Evolutionary conservation across 2,113 vertebrate species (phyloP), one percentile per base, ranked within the genome.

Genomic region (Bagarius yarrelli): DNA sequence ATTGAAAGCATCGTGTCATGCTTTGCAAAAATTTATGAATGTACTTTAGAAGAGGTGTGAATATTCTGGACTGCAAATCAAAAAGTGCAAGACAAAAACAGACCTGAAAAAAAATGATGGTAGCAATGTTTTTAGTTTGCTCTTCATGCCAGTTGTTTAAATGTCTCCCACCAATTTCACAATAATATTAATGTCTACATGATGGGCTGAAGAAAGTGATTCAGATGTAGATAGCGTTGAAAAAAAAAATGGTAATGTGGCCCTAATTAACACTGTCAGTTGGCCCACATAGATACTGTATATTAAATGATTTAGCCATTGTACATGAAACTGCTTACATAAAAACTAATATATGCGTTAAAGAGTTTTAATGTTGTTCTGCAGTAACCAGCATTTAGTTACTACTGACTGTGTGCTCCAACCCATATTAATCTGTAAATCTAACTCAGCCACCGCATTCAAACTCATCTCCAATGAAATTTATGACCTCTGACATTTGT

Each of bases 401-500:
- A n/a, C 13, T 19, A 30, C 15, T 69, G 52, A 44, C 34, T 67
- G 21, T 52, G 18, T 13, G 14, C 4, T 36, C 25, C 44, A n/a
- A 47, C 18, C 80, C 56, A 32, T 23, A 30, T 52, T 25, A 52
- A 30, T 74, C 55, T 23, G 19, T 52, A 25, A 71, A 30, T 64
- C 50, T 21, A 64, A n/a, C 19, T 14, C 25, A 16, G 14, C 21
- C 50, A 53, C 27, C 13, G 3, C 15, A 6, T 40, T 55, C 3
- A 36, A 64, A 34, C 56, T 25, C 16, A 12, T 34, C 34, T 36
- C 23, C 15, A 19, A 79, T n/a, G 50, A 81, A 57, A 81, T 59
- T 32, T 44, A 30, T 81, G 75, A 78, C 59, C 79, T 59, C 15
- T 84, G 79, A 78, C 75, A 78, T 84, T 84, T 81, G 57, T 25